Evolutionary conservation across 2,888 invertebrate genomes (phyloP).

Genomic region (Clepsis dumicolana): DNA sequence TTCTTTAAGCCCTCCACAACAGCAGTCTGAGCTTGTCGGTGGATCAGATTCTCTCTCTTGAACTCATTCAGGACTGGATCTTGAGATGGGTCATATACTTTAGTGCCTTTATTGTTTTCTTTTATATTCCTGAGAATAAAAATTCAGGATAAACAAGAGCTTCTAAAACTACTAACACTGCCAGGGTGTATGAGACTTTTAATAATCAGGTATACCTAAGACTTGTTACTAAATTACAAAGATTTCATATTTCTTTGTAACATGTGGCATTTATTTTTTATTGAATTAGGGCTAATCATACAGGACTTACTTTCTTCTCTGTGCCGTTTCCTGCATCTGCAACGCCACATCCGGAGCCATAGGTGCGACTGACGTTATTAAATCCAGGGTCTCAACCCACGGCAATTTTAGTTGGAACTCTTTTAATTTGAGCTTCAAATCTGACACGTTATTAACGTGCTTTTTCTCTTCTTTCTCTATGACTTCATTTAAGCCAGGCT

Average conservation of each 20-base stretch:
- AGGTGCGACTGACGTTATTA: constrained; percentile 91
- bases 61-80: constrained; percentile 96
- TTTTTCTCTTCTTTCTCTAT: constrained; percentile 85
- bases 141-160: neutral
- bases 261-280: no score
- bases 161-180: neutral
- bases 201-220: no score
- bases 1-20: constrained; percentile 92
- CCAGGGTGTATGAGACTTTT: no score
- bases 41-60: constrained; percentile 94
- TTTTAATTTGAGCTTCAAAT: constrained; percentile 89
- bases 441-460: constrained; percentile 90
- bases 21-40: constrained; percentile 95
- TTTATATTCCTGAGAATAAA: constrained; percentile 70
- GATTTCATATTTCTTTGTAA: no score
- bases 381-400: constrained; percentile 95
- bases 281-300: no score
- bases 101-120: constrained; percentile 90
- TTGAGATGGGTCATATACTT: constrained; percentile 87
- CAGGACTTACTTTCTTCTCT: constrained; percentile 85
- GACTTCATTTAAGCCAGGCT: constrained; percentile 93
- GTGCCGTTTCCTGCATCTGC: constrained; percentile 91
- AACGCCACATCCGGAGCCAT: constrained; percentile 94
- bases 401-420: constrained; percentile 90
- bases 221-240: no score